A percentile compares a stretch with the other conserved stretches of the same genome.
Evolutionary conservation across 1,140 invertebrate genomes (phyloP).

Genomic region (Wasmannia auropunctata): DNA sequence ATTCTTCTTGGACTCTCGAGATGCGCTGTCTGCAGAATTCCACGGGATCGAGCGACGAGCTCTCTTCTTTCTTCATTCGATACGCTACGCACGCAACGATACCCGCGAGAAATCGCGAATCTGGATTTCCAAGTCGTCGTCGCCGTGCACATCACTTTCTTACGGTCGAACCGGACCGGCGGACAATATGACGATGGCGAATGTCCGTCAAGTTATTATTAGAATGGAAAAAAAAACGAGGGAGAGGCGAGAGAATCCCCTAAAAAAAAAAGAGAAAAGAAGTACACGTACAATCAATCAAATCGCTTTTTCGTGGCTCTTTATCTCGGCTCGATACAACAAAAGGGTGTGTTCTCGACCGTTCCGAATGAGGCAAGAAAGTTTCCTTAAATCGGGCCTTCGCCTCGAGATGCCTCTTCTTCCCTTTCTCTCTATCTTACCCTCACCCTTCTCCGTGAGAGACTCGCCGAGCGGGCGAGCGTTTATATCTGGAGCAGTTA

Average conservation of each 20-base stretch:
- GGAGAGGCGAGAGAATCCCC: not conserved
- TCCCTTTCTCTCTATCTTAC: too few relatives aligned
- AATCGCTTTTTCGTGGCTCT: constrained; percentile 42
- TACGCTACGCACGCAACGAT: constrained; percentile 49
- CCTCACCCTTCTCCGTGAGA: not conserved
- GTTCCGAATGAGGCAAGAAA: constrained; percentile 24
- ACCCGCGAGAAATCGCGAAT: constrained; percentile 59
- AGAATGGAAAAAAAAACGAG: constrained; percentile 31
- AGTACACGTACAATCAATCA: constrained; percentile 37
- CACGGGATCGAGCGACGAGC: constrained; percentile 31
- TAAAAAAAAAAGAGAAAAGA: not conserved
- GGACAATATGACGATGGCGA: constrained; percentile 4
- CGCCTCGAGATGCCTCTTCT: not conserved
- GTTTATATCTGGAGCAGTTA: constrained; percentile 79
- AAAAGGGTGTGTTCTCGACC: not conserved
- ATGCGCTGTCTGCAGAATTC: constrained; percentile 22
- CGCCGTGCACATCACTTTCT: constrained; percentile 39
- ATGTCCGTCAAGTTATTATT: constrained; percentile 13
- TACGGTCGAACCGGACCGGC: not conserved
- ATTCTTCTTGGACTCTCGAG: constrained; percentile 45
- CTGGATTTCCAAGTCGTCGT: constrained; percentile 44
- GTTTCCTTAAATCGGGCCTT: constrained; percentile 37
- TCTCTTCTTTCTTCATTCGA: constrained; percentile 57
- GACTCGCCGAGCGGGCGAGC: constrained; percentile 10
- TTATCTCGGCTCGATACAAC: constrained; percentile 22